Evolutionary conservation across 2,797 vertebrate species (phyloP).

Genomic region (Apodemus agrarius): DNA sequence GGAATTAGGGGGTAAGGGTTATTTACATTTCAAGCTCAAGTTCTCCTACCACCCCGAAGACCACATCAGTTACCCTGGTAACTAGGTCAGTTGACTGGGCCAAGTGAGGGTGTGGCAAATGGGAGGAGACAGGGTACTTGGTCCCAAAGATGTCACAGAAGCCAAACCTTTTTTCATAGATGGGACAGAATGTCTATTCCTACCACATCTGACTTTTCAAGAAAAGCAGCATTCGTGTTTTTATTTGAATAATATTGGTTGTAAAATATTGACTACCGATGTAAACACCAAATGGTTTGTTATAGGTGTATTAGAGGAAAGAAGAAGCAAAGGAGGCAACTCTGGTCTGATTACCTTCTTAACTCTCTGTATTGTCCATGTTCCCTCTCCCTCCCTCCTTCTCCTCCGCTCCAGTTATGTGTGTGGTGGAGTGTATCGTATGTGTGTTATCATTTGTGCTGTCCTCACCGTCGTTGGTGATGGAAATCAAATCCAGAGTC

Average conservation of each 20-base stretch:
- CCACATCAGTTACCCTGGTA: no score
- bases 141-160: neutral
- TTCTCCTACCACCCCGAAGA: neutral
- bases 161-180: neutral
- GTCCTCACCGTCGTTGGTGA: neutral
- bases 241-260: neutral
- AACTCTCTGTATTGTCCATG: neutral
- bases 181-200: neutral
- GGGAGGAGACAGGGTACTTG: accelerated
- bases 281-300: neutral
- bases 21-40: neutral
- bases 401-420: neutral
- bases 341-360: conserved; percentile 13
- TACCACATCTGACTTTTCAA: neutral
- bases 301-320: neutral
- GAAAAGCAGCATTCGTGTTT: neutral
- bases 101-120: neutral
- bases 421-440: neutral
- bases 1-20: accelerated
- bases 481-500: neutral
- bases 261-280: neutral
- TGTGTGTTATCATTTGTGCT: neutral
- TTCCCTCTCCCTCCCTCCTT: no score
- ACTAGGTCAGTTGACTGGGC: no score
- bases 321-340: neutral